phyloP scores from a whole-genome alignment of 2,113 vertebrate genomes.

The Hypocryptadius cinnamomeus region DNA sequence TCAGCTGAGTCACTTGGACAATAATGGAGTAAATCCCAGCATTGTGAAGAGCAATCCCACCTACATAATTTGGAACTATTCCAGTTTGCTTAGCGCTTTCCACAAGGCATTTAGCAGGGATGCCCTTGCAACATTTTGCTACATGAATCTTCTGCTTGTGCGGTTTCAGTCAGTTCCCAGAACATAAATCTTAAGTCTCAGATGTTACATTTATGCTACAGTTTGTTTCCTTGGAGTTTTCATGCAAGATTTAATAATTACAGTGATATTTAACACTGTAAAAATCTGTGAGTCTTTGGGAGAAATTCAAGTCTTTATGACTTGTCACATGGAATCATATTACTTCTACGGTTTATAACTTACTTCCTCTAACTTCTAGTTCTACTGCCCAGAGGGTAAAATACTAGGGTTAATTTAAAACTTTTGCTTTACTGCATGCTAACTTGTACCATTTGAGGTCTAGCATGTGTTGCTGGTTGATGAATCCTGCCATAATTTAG shows the following conservation, averaged over 20 bases:
- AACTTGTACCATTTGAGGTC: not conserved
- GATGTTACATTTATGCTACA: not conserved
- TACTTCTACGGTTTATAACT: not conserved
- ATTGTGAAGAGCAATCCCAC: slow-evolving; percentile 33
- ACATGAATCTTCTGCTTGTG: not conserved
- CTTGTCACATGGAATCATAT: not conserved
- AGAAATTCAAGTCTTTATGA: not conserved
- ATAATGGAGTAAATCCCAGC: slow-evolving; percentile 33
- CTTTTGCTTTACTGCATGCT: not conserved
- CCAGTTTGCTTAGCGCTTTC: slow-evolving; percentile 23
- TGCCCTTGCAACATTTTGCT: not conserved
- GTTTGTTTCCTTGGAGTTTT: not conserved
- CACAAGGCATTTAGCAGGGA: not conserved
- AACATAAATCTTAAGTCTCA: not conserved
- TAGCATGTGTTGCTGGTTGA: not conserved
- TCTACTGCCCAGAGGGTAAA: not conserved
- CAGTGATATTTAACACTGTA: not conserved
- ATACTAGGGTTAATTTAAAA: not conserved
- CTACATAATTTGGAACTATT: slow-evolving; percentile 24
- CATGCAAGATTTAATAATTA: not conserved
- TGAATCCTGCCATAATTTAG: not conserved
- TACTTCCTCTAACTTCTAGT: not conserved
- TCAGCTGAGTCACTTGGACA: slow-evolving; percentile 33
- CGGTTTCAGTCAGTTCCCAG: not conserved
- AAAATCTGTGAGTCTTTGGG: not conserved